Evolutionary conservation across 2,888 invertebrate genomes (phyloP), one percentile per base, ranked within the genome.

Genomic region (Chirona hameri): DNA sequence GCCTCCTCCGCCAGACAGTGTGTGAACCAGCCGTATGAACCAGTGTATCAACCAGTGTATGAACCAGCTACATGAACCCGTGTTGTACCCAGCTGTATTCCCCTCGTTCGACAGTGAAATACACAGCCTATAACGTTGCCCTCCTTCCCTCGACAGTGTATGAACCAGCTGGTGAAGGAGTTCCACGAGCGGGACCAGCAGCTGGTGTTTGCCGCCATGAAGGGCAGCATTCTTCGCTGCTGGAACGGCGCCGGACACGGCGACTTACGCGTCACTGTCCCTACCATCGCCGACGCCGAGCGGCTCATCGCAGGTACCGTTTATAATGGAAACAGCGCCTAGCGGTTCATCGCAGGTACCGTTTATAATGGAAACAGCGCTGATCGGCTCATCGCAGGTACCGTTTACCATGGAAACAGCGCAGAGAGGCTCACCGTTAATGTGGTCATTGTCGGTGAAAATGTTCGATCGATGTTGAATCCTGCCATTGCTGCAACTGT

Each of bases 161-260:
- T 52, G 52, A 52, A 52, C 52, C 52, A 4, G 60, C 39, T 83
- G 76, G 31, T 69, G 24, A 81, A 81, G 31, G 83, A 81, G 81
- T 83, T 83, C 81, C 55, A 21, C 81, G 57, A 27, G 55, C 83
- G 83, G 4, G 48, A 52, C 46, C 83, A 83, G 81, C 21, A 24
- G 57, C 60, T 83, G 52, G 72, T 60, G 48, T 83, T 83, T 21
- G 81, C 69, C 14, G 81, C 69, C 18, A 76, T 81, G 81, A 81
- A 76, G 52, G 7, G 18, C 27, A 81, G 79, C 21, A 80, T 80
- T 10, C 27, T n/a, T 0, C n/a, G 52, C 27, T 80, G 80, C 80
- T 80, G 80, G 80, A 48, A 80, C 80, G 80, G 80, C 52, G 80
- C 80, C 3, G 52, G 27, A 9, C 80, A 80, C 52, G 48, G 27